Percentiles rank a stretch among this genome's conserved stretches.
Conservation (phyloP, 2,113 vertebrate genomes). For the Toxostoma redivivum region DNA sequence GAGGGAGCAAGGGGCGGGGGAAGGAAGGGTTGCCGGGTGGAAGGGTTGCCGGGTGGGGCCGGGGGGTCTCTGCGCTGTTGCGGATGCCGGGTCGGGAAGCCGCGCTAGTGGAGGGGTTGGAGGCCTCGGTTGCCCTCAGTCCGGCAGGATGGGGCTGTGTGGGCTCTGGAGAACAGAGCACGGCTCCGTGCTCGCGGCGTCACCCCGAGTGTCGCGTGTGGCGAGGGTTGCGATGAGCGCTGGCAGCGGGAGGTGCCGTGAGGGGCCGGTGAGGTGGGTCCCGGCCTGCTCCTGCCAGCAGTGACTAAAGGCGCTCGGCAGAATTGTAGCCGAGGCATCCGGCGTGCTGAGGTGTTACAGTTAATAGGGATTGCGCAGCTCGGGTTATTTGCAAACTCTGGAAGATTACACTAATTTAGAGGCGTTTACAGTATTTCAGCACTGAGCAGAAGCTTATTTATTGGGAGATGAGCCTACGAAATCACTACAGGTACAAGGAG, state of each 20-base stretch:
- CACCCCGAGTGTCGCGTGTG: no score
- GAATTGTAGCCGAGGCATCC: not conserved
- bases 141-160: not conserved
- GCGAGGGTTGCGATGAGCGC: fast-evolving
- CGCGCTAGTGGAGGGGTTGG: not conserved
- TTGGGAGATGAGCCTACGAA: not conserved
- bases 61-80: fast-evolving
- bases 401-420: not conserved
- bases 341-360: not conserved
- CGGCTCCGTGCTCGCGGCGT: not conserved
- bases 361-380: not conserved
- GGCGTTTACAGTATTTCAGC: not conserved
- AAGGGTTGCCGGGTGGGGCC: fast-evolving
- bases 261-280: not conserved
- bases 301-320: fast-evolving
- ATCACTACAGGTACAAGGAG: not conserved
- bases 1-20: fast-evolving
- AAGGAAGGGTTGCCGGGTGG: fast-evolving
- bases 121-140: not conserved
- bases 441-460: not conserved
- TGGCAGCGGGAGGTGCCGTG: fast-evolving
- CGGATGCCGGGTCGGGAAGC: no score
- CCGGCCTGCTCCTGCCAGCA: fast-evolving
- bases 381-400: not conserved
- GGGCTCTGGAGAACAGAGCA: not conserved